Evolutionary conservation across 2,113 vertebrate species (phyloP).

Genomic region (Ifrita kowaldi): DNA sequence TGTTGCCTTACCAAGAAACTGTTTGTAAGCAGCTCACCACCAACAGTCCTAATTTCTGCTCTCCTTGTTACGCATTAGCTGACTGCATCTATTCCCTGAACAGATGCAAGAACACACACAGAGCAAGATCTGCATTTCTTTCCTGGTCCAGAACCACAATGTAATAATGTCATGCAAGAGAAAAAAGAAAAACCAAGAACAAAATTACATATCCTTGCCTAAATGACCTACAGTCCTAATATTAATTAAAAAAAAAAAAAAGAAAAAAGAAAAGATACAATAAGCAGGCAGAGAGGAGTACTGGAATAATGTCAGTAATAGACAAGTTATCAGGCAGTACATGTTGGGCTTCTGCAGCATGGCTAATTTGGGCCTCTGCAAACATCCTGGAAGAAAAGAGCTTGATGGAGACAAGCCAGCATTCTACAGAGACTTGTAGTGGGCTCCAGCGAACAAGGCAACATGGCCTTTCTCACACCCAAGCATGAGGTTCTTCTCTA

Average conservation of each 20-base stretch:
- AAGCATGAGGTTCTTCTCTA: neutral
- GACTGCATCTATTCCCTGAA: neutral
- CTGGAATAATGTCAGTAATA: neutral
- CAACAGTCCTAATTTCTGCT: neutral
- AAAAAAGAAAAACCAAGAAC: neutral
- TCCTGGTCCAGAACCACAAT: neutral
- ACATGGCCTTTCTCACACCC: neutral
- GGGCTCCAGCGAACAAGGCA: neutral
- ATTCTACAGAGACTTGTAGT: neutral
- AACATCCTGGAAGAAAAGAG: neutral
- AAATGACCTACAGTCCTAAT: rapidly evolving
- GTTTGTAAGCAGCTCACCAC: neutral
- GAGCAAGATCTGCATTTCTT: neutral
- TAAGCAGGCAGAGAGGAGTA: neutral
- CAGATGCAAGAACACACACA: neutral
- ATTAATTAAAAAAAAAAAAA: neutral
- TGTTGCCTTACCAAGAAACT: neutral
- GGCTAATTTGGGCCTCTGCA: neutral
- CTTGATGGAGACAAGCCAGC: neutral
- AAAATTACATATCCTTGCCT: neutral
- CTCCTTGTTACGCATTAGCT: neutral
- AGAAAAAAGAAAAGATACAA: neutral
- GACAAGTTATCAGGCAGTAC: neutral
- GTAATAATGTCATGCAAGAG: neutral
- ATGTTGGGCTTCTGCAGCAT: neutral